Conservation (phyloP, 37 sponge, comb jelly and placozoan species). For the Halisarca cf. caerulea region DNA sequence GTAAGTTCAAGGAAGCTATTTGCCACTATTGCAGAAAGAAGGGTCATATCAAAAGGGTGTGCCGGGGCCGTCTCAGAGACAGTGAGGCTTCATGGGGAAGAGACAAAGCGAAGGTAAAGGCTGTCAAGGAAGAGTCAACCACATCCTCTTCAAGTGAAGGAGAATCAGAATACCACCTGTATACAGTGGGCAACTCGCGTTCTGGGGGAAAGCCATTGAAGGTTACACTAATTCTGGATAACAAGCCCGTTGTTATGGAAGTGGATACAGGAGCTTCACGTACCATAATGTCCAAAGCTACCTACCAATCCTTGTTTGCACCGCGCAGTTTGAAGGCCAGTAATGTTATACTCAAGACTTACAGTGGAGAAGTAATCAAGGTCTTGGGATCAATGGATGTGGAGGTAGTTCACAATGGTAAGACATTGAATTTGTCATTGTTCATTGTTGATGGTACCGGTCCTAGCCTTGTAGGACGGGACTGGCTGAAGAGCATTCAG, state of each 20-base stretch:
- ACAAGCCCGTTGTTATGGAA: neutral
- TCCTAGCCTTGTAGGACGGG: conserved; percentile 43
- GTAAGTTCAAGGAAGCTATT: conserved; percentile 27
- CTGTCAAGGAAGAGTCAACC: too few species aligned
- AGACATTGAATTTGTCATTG: neutral
- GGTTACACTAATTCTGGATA: neutral
- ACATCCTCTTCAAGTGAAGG: too few species aligned
- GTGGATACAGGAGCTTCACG: neutral
- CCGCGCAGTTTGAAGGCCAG: neutral
- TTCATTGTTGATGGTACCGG: conserved; percentile 37
- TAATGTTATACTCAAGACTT: neutral
- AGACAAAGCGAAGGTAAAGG: too few species aligned
- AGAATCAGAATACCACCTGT: too few species aligned
- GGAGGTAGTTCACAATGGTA: neutral
- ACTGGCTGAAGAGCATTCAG: conserved; percentile 33
- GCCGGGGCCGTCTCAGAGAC: too few species aligned
- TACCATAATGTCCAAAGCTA: neutral
- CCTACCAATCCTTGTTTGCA: neutral
- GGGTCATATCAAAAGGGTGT: conserved; percentile 36
- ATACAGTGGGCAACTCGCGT: too few species aligned
- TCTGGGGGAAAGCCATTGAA: neutral
- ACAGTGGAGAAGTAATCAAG: conserved; percentile 26
- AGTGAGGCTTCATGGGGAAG: too few species aligned
- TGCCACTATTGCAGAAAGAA: conserved; percentile 46
- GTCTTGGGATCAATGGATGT: conserved; percentile 9